Percentiles rank a stretch among this genome's conserved stretches.
Evolutionary conservation across 1,140 invertebrate species (phyloP).

Genomic region (Copidosoma floridanum): DNA sequence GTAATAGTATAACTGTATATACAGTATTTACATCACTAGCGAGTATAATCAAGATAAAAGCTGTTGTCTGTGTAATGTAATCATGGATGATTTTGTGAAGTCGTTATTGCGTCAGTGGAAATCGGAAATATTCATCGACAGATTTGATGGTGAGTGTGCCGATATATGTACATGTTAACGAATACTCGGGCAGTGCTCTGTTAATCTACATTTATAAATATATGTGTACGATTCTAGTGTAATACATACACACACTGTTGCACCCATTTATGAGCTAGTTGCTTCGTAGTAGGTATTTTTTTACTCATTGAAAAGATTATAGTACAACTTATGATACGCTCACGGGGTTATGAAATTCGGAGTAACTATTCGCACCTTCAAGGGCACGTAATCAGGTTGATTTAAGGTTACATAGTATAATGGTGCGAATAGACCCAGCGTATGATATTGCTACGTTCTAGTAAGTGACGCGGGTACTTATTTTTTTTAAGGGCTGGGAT

Average conservation of each 20-base stretch:
- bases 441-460: too few species aligned
- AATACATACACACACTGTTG: not conserved
- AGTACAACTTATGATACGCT: not conserved
- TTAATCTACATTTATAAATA: not conserved
- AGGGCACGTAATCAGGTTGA: not conserved
- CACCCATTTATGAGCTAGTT: not conserved
- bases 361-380: not conserved
- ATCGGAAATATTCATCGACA: not conserved
- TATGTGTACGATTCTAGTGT: not conserved
- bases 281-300: not conserved
- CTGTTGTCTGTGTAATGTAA: not conserved
- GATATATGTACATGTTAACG: not conserved
- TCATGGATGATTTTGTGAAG: not conserved
- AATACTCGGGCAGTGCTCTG: not conserved
- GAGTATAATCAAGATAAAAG: not conserved
- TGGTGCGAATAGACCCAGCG: too few species aligned
- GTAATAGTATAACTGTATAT: not conserved
- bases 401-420: too few species aligned
- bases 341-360: not conserved
- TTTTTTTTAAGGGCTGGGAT: not conserved
- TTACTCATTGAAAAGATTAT: not conserved
- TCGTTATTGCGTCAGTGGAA: not conserved
- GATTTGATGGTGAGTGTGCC: not conserved
- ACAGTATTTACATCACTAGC: not conserved
- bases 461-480: not conserved